phyloP scores from a whole-genome alignment of 2,888 invertebrate genomes.

The Lottia scabra region DNA sequence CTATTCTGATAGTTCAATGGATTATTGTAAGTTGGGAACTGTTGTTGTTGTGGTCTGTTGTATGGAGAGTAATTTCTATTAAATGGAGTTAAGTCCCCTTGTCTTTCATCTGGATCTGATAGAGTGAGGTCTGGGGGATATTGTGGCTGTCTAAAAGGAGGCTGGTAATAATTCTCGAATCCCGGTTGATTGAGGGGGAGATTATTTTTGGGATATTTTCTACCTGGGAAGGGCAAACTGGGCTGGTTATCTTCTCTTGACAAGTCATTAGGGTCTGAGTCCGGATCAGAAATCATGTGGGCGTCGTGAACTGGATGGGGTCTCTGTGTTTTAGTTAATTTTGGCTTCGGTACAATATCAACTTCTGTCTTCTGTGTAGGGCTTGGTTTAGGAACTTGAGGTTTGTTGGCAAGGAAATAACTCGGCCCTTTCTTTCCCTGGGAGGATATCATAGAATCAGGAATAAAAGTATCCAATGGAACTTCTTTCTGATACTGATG shows the following conservation, averaged over 20 bases:
- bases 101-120: neutral
- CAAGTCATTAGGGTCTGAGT: neutral
- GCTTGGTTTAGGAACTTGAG: neutral
- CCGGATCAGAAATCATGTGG: neutral
- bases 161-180: neutral
- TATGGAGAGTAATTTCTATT: neutral
- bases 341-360: neutral
- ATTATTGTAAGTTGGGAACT: neutral
- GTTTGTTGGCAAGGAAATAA: neutral
- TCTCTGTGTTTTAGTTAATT: neutral
- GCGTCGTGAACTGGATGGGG: neutral
- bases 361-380: neutral
- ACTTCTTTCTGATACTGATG: neutral
- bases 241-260: neutral
- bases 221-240: neutral
- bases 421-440: neutral
- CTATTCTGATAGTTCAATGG: neutral
- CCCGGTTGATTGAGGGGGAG: neutral
- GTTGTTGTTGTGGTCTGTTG: neutral
- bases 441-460: neutral
- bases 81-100: neutral
- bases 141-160: neutral
- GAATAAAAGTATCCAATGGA: neutral
- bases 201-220: neutral
- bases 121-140: neutral